Evolutionary conservation across 2,113 vertebrate species (phyloP).

Genomic region (Oenanthe oenanthe): DNA sequence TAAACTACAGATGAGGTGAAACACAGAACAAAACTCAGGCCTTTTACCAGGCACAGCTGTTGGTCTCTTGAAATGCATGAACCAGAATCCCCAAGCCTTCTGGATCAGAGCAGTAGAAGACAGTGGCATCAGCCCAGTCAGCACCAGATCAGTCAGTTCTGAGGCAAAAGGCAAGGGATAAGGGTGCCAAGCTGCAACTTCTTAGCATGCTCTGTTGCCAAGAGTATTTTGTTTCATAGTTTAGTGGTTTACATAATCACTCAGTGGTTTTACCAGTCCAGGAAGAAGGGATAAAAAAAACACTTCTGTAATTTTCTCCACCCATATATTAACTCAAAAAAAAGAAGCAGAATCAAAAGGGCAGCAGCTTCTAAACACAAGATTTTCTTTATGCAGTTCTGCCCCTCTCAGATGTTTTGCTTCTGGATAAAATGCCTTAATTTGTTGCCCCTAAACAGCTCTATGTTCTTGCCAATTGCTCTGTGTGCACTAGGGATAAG

Average conservation of each 20-base stretch:
- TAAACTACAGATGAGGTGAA: not conserved
- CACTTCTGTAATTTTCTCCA: conserved; percentile 32
- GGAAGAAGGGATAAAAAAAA: conserved; percentile 20
- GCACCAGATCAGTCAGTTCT: not conserved
- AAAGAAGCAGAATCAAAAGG: conserved; percentile 17
- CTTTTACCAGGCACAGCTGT: not conserved
- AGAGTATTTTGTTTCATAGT: conserved; percentile 1
- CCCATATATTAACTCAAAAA: not conserved
- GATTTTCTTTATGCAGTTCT: not conserved
- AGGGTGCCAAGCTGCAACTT: not conserved
- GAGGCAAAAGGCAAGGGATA: not conserved
- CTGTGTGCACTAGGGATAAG: not conserved
- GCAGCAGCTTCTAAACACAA: not conserved
- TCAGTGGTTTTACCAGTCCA: conserved; percentile 46
- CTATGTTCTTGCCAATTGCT: not conserved
- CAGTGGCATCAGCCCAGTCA: not conserved
- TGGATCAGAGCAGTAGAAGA: not conserved
- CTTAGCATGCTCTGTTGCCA: not conserved
- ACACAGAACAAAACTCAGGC: not conserved
- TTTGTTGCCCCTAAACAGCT: not conserved
- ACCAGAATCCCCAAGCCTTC: not conserved
- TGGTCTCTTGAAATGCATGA: not conserved
- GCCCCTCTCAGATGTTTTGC: not conserved
- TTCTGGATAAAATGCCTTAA: not conserved
- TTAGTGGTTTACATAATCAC: conserved; percentile 49